These are phyloP conservation scores for Hypotaenidia philippensis DNA, from an alignment of 2,797 vertebrate genomes.

Conservation along the genomic window DNA sequence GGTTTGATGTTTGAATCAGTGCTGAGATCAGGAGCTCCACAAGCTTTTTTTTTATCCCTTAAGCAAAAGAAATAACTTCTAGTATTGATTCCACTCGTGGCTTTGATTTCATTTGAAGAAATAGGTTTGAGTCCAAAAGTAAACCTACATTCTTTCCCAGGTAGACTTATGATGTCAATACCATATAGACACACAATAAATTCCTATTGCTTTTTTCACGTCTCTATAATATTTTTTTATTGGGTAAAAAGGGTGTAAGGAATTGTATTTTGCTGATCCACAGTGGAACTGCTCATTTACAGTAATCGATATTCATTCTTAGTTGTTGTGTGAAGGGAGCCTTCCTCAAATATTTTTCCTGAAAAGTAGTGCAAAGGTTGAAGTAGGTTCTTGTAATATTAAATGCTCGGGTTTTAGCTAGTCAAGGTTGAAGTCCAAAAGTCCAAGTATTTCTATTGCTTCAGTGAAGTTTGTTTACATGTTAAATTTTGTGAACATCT, in stretches of 20 bases:
- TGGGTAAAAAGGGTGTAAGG: background rate
- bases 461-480: background rate
- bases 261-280: background rate
- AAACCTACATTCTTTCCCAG: background rate
- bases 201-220: background rate
- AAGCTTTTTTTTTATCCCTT: background rate
- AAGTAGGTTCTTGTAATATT: background rate
- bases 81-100: background rate
- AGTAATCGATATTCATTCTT: background rate
- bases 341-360: background rate
- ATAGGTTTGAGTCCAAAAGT: background rate
- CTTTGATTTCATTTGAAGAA: background rate
- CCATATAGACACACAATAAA: background rate
- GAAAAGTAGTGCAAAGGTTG: background rate
- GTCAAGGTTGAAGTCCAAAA: background rate
- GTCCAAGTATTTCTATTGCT: background rate
- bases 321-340: background rate
- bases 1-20: background rate
- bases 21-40: background rate
- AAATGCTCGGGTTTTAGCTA: background rate
- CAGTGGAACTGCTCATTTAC: background rate
- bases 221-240: background rate
- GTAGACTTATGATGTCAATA: background rate
- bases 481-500: slow-evolving; percentile 4
- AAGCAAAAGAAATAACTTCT: background rate